Evolutionary conservation across 2,888 invertebrate genomes (phyloP).

Genomic region (Eristalis intricaria): DNA sequence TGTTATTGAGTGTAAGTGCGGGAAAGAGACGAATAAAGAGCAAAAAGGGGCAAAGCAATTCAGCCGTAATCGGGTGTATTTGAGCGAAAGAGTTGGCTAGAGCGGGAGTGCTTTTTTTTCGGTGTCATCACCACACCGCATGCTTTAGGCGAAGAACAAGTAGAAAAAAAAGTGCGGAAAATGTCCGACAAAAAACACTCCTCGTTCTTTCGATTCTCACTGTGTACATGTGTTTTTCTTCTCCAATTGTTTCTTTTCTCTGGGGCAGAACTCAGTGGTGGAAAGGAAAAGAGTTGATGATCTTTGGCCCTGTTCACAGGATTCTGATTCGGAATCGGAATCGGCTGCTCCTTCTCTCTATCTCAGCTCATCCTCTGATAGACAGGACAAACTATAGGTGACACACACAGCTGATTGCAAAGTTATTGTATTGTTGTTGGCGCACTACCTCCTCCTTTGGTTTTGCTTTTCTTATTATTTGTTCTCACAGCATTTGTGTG

Average conservation of each 20-base stretch:
- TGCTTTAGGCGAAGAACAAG: slow-evolving; percentile 43
- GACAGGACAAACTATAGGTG: slow-evolving; percentile 21
- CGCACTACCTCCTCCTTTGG: not conserved
- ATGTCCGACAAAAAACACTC: slow-evolving; percentile 26
- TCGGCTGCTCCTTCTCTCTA: slow-evolving; percentile 4
- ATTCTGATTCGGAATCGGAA: not conserved
- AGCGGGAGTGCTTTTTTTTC: not conserved
- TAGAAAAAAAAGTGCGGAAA: slow-evolving; percentile 55
- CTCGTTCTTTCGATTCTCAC: slow-evolving; percentile 5
- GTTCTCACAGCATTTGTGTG: not conserved
- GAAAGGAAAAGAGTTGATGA: not conserved
- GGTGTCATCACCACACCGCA: slow-evolving; percentile 62
- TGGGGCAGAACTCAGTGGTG: not conserved
- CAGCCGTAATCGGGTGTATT: slow-evolving; percentile 30
- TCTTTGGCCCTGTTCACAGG: not conserved
- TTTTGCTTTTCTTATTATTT: not conserved
- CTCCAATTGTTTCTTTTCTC: not conserved
- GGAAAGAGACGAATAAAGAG: not conserved
- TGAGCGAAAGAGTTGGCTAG: slow-evolving; percentile 26
- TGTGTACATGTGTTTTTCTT: slow-evolving; percentile 19
- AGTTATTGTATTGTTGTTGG: slow-evolving; percentile 28
- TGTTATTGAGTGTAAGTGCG: slow-evolving; percentile 15
- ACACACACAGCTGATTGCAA: slow-evolving; percentile 61
- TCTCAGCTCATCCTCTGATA: not conserved
- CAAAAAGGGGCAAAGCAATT: slow-evolving; percentile 35